Evolutionary conservation across 2,113 vertebrate genomes (phyloP).

Genomic region (Clarias gariepinus): DNA sequence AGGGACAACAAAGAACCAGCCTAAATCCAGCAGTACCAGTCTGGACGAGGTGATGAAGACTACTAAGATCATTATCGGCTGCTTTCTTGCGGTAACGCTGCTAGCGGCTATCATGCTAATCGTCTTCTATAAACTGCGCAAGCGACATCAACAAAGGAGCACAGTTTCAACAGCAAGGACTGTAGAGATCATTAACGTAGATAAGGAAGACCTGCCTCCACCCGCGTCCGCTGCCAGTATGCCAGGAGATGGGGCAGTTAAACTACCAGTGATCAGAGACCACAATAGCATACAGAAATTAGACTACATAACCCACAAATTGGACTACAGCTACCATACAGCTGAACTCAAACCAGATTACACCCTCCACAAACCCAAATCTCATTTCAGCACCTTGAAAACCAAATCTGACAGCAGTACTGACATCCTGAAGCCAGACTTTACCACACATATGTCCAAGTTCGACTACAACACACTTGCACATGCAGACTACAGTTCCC

Average conservation of each 20-base stretch:
- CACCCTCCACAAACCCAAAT: slow-evolving; percentile 64
- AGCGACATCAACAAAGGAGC: slow-evolving; percentile 94
- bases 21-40: slow-evolving; percentile 78
- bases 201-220: slow-evolving; percentile 89
- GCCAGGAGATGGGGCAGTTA: slow-evolving; percentile 81
- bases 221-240: slow-evolving; percentile 74
- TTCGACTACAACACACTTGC: slow-evolving; percentile 70
- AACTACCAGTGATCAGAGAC: slow-evolving; percentile 85
- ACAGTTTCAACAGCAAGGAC: slow-evolving; percentile 89
- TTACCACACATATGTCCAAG: slow-evolving; percentile 67
- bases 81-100: slow-evolving; percentile 95
- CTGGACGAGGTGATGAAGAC: slow-evolving; percentile 98
- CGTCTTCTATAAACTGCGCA: slow-evolving; percentile 96
- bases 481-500: slow-evolving; percentile 70
- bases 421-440: slow-evolving; percentile 73
- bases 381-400: slow-evolving; percentile 70
- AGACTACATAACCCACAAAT: slow-evolving; percentile 73
- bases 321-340: slow-evolving; percentile 72
- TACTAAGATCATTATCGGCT: slow-evolving; percentile 98
- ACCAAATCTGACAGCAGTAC: slow-evolving; percentile 72
- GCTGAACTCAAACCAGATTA: slow-evolving; percentile 60
- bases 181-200: slow-evolving; percentile 95
- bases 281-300: slow-evolving; percentile 92
- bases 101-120: slow-evolving; percentile 96
- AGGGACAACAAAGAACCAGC: slow-evolving; percentile 75